Base-by-base conservation (phyloP, 2,888 invertebrate species). In the Troides oblongomaculatus region DNA sequence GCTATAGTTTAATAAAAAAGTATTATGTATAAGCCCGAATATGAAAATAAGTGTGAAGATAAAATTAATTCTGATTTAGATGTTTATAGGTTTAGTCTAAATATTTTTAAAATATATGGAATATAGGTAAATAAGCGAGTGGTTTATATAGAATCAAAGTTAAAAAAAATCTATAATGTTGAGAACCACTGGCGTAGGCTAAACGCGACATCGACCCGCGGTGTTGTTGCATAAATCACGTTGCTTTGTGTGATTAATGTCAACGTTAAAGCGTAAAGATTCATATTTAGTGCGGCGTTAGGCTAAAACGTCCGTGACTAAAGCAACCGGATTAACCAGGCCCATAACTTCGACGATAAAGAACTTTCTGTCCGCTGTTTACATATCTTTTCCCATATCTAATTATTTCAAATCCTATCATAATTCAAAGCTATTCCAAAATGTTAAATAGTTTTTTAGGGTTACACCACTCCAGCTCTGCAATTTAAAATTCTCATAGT, bases 171-270 rank as follows among this genome's bases (percentile, higher is more conserved):
- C 43, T 46, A 30, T 23, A 63, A 46, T 21, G 53, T 71, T 71
- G 64, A 57, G 70, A 64, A n/a, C 61, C 67, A 50, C 70, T 67
- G 70, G 73, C 77, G 75, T 81, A 81, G 80, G 82, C 81, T 77
- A 78, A 83, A 84, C 81, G 82, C 79, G 78, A 83, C 82, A 81
- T 79, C 80, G 82, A 83, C 84, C 80, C 80, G 80, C 68, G 71
- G 73, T 83, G 83, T 81, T 81, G 80, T 81, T 79, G 72, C 76
- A 89, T 92, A 91, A 90, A 92, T 92, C 91, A 90, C 77, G 68
- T 72, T 81, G 81, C 84, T 86, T 90, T 90, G 90, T 87, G 89
- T 91, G 87, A 90, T 92, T 88, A 90, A 91, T 86, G 92, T 91
- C 90, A 88, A 82, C 80, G 86, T 85, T 76, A 84, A 86, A 86